Percentiles rank a stretch among this genome's conserved stretches.
These are phyloP conservation scores for Halcyon leucocephala DNA, from an alignment of 2,797 vertebrate species.

Conservation along the genomic window DNA sequence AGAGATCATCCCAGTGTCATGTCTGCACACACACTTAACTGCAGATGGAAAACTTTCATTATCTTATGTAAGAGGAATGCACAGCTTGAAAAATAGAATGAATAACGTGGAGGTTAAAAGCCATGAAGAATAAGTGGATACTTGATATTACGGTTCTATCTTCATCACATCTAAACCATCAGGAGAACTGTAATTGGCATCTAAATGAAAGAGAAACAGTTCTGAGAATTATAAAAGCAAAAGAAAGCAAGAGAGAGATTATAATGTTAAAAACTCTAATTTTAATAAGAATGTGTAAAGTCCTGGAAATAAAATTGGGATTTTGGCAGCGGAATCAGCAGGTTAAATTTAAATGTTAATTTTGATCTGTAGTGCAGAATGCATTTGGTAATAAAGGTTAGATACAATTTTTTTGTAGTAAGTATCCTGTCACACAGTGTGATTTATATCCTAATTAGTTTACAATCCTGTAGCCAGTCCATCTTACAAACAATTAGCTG, in stretches of 20 bases:
- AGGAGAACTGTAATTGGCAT: not conserved
- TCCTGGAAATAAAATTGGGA: not conserved
- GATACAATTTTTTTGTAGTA: not conserved
- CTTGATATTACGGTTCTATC: not conserved
- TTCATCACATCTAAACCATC: not conserved
- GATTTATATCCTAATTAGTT: slow-evolving; percentile 57
- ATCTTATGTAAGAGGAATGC: not conserved
- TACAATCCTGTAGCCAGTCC: slow-evolving; percentile 26
- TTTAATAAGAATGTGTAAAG: not conserved
- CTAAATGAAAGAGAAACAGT: not conserved
- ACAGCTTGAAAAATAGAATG: not conserved
- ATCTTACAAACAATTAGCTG: slow-evolving; percentile 25
- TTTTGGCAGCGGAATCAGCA: not conserved
- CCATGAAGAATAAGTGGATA: not conserved
- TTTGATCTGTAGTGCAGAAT: slow-evolving; percentile 25
- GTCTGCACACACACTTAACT: not conserved
- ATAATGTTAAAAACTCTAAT: not conserved
- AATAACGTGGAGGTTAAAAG: not conserved
- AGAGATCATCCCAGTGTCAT: not conserved
- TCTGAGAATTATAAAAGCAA: not conserved
- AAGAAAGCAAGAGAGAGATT: not conserved
- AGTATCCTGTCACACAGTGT: not conserved
- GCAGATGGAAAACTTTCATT: not conserved
- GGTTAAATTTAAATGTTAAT: not conserved
- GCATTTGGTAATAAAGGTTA: slow-evolving; percentile 1